Evolutionary conservation across 1,140 invertebrate genomes (phyloP), one percentile per base, ranked within the genome.

Genomic region (Drosophila parvula): DNA sequence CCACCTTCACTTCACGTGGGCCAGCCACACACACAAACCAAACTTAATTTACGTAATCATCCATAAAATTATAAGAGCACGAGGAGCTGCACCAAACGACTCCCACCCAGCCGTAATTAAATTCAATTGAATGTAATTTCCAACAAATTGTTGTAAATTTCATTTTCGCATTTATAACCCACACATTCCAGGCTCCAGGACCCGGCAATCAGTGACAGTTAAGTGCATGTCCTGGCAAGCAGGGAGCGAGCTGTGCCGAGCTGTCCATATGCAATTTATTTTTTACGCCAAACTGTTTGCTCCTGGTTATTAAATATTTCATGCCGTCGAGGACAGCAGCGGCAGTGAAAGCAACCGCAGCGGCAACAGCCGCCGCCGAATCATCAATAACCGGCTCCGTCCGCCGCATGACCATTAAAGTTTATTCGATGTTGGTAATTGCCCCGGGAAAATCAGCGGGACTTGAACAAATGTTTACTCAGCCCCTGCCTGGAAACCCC

Each of bases 101-200:
- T 62, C 56, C 61, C 69, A 65, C 61, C 60, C 63, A 59, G 48
- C 43, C 61, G 50, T 82, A 85, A 85, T 82, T 82, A 71, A 88
- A 88, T 88, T 86, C 79, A 88, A 88, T 88, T 88, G 78, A 75
- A 71, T 64, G 56, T 75, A 55, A 85, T 88, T 88, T 79, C 65
- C 79, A 68, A 41, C 82, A 88, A 88, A 88, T 85, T 82, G 76
- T 82, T 85, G 81, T 88, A 71, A 85, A 85, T 88, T 81, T 75
- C 73, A 88, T 85, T 88, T 56, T 68, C 68, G 40, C 64, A 86
- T 74, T 69, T 81, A 70, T 81, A 32, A 47, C 51, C 74, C 74
- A 18, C 74, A 38, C 68, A 57, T n/a, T n/a, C 11, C 51, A 27
- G 34, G 3, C 51, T 55, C 51, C 51, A 12, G 50, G 16, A 5